These are phyloP conservation scores for Sinodicranocentrus sp. DNA, from an alignment of 2,888 invertebrate genomes.

Conservation along the genomic window DNA sequence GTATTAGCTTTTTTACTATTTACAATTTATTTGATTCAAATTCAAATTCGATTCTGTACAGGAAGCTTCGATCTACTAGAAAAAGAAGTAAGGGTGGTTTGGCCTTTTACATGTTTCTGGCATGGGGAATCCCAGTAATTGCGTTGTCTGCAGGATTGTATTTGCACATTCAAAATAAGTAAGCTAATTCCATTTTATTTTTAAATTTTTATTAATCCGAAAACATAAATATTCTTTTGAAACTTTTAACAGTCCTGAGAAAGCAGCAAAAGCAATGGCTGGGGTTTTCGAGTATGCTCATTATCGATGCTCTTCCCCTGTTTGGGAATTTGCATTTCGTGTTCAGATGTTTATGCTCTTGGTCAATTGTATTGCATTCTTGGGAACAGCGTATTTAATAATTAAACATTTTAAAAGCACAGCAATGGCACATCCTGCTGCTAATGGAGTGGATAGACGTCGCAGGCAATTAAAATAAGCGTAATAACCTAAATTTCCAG, in stretches of 20 bases:
- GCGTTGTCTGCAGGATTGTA: constrained; percentile 1
- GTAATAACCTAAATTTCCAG: neutral
- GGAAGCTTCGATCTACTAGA: constrained; percentile 18
- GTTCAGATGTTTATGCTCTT: constrained; percentile 23
- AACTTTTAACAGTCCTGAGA: constrained; percentile 25
- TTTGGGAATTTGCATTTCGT: constrained; percentile 45
- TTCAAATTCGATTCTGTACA: neutral
- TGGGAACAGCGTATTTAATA: neutral
- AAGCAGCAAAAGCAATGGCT: neutral
- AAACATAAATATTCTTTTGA: constrained; percentile 2
- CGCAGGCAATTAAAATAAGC: constrained; percentile 29
- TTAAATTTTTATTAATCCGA: neutral
- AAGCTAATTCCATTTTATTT: neutral
- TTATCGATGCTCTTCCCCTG: constrained; percentile 58
- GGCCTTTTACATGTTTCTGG: neutral
- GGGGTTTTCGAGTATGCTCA: constrained; percentile 58
- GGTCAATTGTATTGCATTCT: constrained; percentile 37
- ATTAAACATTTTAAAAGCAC: constrained; percentile 25
- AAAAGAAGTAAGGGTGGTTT: neutral
- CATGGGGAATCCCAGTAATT: constrained; percentile 31
- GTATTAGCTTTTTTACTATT: no score
- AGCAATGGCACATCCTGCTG: neutral
- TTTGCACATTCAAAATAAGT: constrained; percentile 22
- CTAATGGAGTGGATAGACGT: no score
- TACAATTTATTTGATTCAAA: no score